Base-by-base conservation (phyloP, 2,797 vertebrate genomes). In the Apogon hyalosoma region DNA sequence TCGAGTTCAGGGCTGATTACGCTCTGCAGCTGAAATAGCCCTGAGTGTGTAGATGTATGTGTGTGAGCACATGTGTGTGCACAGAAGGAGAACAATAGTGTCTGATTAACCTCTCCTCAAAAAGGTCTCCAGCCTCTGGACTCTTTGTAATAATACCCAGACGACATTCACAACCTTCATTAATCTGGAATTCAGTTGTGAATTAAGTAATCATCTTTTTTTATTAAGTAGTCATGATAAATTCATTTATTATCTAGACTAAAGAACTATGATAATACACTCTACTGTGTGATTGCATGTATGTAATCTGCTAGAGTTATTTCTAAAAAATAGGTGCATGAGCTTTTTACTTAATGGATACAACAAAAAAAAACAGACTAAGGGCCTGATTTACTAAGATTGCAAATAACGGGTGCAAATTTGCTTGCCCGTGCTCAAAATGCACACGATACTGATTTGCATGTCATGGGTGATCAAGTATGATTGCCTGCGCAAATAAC, bases 91-190 rank as follows among this genome's bases (percentile, higher is more conserved):
- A 88, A 88, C 80, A 90, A 90, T 85, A 53, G 63, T 24, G 47
- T 69, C 72, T 90, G 87, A 90, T 87, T 79, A 79, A 85, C 53
- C 76, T 16, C 57, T 69, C 63, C 52, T 70, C 41, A 51, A 45
- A 63, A 0, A 6, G 57, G 75, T 69, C 71, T 59, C 43, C 51
- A 69, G 57, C 55, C 49, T 54, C 51, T 62, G 76, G 59, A 73
- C 76, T 79, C 19, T 0, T 13, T 10, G 64, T 62, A 89, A 77
- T 83, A 77, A 82, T 11, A 79, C 10, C 51, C 63, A n/a, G 52
- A 60, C 82, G 75, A 57, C 15, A 13, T 51, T 47, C 18, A 16
- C 33, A 73, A 52, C 67, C 53, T 59, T 65, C 54, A 50, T 79
- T 84, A 74, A 78, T 73, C 65, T 69, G 64, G 68, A 71, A 77